Evolutionary conservation across 2,797 vertebrate species (phyloP).

Genomic region (Karalla daura): DNA sequence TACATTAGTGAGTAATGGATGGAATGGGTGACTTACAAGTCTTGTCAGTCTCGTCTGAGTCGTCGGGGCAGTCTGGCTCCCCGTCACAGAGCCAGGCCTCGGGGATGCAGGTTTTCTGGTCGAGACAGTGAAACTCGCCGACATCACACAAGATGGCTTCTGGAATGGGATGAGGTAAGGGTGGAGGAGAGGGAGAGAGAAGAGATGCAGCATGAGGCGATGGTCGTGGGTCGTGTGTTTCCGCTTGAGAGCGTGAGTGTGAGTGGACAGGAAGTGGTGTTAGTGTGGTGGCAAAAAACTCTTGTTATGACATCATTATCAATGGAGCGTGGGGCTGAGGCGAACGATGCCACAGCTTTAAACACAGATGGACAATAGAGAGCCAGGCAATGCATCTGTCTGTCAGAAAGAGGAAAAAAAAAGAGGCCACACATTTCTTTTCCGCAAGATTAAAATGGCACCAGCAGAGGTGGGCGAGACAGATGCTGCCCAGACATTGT

Average conservation of each 20-base stretch:
- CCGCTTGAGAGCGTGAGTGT: not conserved
- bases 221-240: constrained; percentile 39
- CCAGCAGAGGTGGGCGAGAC: constrained; percentile 12
- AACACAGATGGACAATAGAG: constrained; percentile 10
- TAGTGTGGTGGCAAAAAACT: not conserved
- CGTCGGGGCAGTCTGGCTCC: constrained; percentile 93
- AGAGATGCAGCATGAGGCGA: constrained; percentile 70
- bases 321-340: not conserved
- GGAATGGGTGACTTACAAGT: constrained; percentile 87
- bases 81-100: constrained; percentile 94
- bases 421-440: constrained; percentile 19
- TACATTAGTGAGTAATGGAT: constrained; percentile 55
- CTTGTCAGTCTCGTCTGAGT: constrained; percentile 89
- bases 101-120: constrained; percentile 88
- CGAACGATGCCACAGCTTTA: not conserved
- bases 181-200: constrained; percentile 71
- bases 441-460: constrained; percentile 25
- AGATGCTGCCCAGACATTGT: constrained; percentile 38
- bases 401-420: constrained; percentile 19
- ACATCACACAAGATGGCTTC: constrained; percentile 89
- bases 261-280: constrained; percentile 7
- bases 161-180: constrained; percentile 68
- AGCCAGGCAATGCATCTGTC: constrained; percentile 9
- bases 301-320: not conserved
- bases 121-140: constrained; percentile 93